Percentiles rank a stretch among this genome's conserved stretches.
These are phyloP conservation scores for Thymelicus acteon DNA, from an alignment of 2,888 invertebrate genomes.

Conservation along the genomic window DNA sequence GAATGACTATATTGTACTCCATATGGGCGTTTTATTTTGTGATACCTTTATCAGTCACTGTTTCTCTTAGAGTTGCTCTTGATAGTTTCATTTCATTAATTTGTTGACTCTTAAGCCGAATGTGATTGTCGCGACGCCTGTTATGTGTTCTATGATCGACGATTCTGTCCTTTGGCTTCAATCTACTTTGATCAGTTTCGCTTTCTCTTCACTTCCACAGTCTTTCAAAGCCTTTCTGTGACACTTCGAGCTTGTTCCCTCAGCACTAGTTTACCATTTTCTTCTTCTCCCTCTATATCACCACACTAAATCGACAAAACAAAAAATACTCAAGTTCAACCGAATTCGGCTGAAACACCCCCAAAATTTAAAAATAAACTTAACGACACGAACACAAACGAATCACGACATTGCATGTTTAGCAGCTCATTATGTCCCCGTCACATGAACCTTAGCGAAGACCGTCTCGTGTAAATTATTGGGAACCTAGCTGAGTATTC, in stretches of 20 bases:
- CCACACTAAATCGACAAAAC: slow-evolving; percentile 62
- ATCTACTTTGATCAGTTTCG: slow-evolving; percentile 68
- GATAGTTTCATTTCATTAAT: slow-evolving; percentile 83
- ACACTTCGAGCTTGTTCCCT: slow-evolving; percentile 77
- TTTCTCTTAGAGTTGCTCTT: slow-evolving; percentile 83
- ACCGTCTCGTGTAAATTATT: slow-evolving; percentile 75
- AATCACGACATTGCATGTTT: slow-evolving; percentile 84
- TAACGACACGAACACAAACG: slow-evolving; percentile 72
- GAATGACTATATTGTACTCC: slow-evolving; percentile 64
- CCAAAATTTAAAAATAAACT: slow-evolving; percentile 48
- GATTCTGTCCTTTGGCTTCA: slow-evolving; percentile 67
- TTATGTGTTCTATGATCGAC: slow-evolving; percentile 53
- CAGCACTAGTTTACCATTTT: slow-evolving; percentile 67
- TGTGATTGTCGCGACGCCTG: slow-evolving; percentile 77
- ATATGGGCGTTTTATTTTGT: slow-evolving; percentile 85
- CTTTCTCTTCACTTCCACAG: slow-evolving; percentile 75
- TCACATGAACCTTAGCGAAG: slow-evolving; percentile 79
- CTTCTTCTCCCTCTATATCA: slow-evolving; percentile 55
- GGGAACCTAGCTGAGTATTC: slow-evolving; percentile 70
- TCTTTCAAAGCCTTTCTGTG: slow-evolving; percentile 67
- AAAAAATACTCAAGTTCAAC: slow-evolving; percentile 52
- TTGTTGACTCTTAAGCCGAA: slow-evolving; percentile 70
- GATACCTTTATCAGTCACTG: slow-evolving; percentile 84
- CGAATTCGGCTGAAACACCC: slow-evolving; percentile 72
- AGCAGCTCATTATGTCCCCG: slow-evolving; percentile 80